Percentiles rank a stretch among this genome's conserved stretches.
Evolutionary conservation across 2,888 invertebrate genomes (phyloP).

Genomic region (Eristalis pertinax): DNA sequence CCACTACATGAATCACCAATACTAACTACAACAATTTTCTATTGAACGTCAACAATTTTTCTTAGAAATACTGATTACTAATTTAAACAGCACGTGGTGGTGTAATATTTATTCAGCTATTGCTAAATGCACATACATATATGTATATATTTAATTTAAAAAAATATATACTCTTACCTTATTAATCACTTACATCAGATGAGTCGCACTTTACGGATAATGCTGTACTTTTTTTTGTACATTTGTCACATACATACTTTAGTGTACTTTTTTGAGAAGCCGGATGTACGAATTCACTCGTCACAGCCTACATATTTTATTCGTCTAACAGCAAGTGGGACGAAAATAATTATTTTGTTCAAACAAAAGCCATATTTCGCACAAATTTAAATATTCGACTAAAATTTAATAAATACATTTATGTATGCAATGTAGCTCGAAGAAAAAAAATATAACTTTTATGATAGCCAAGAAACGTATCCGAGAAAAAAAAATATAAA

Average conservation of each 20-base stretch:
- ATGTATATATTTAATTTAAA: slow-evolving; percentile 28
- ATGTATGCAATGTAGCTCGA: slow-evolving; percentile 19
- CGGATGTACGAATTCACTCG: slow-evolving; percentile 67
- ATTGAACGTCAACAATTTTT: slow-evolving; percentile 48
- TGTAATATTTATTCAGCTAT: slow-evolving; percentile 53
- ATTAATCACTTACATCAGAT: slow-evolving; percentile 16
- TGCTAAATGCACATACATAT: slow-evolving; percentile 2
- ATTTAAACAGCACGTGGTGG: slow-evolving; percentile 69
- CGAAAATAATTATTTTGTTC: slow-evolving; percentile 57
- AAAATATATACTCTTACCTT: slow-evolving; percentile 57
- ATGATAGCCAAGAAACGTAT: slow-evolving; percentile 25
- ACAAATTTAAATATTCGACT: slow-evolving; percentile 2
- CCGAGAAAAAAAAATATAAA: slow-evolving; percentile 17
- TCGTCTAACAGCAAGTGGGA: slow-evolving; percentile 48
- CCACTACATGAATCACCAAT: slow-evolving; percentile 44
- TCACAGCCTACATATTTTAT: slow-evolving; percentile 47
- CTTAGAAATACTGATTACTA: slow-evolving; percentile 48
- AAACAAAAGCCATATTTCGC: slow-evolving; percentile 6
- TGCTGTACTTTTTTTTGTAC: slow-evolving; percentile 2
- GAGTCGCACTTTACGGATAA: slow-evolving; percentile 9
- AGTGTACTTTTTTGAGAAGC: slow-evolving; percentile 48
- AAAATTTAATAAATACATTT: slow-evolving; percentile 10
- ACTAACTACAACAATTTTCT: slow-evolving; percentile 6
- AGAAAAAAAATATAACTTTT: slow-evolving; percentile 31
- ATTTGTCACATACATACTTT: slow-evolving; percentile 56